Evolutionary conservation across 2,797 vertebrate species (phyloP).

Genomic region (Apogon hyalosoma): DNA sequence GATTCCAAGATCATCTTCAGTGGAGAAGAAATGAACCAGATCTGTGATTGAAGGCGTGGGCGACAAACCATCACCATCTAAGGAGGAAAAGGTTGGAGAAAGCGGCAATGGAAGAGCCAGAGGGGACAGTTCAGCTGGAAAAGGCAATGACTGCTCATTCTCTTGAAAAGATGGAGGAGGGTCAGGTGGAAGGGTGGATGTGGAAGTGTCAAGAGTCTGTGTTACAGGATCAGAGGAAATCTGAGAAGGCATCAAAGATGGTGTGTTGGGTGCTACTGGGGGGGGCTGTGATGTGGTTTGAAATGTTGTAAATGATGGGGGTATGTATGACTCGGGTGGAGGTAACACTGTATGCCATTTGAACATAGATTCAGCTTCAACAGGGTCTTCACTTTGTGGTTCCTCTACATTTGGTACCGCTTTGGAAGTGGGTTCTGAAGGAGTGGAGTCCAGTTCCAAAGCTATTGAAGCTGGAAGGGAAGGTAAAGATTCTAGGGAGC

Average conservation of each 20-base stretch:
- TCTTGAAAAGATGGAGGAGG: slow-evolving; percentile 61
- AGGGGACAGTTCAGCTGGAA: slow-evolving; percentile 74
- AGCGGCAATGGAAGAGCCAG: slow-evolving; percentile 69
- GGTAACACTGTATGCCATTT: slow-evolving; percentile 80
- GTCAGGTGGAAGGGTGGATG: slow-evolving; percentile 29
- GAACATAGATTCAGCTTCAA: slow-evolving; percentile 40
- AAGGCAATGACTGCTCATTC: slow-evolving; percentile 65
- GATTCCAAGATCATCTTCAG: slow-evolving; percentile 64
- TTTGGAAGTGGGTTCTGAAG: slow-evolving; percentile 9
- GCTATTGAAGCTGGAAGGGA: slow-evolving; percentile 43
- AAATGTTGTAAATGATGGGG: slow-evolving; percentile 59
- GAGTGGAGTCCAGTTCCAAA: slow-evolving; percentile 42
- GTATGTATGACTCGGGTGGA: slow-evolving; percentile 48
- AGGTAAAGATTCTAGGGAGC: slow-evolving; percentile 69
- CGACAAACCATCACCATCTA: slow-evolving; percentile 73
- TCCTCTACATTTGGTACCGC: slow-evolving; percentile 5
- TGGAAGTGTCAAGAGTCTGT: slow-evolving; percentile 24
- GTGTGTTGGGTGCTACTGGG: slow-evolving; percentile 5
- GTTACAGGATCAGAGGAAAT: slow-evolving; percentile 21
- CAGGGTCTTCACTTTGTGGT: not conserved
- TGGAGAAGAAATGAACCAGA: slow-evolving; percentile 77
- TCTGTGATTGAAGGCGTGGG: slow-evolving; percentile 80
- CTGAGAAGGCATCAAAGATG: slow-evolving; percentile 38
- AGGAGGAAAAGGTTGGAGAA: slow-evolving; percentile 78
- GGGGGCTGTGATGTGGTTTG: slow-evolving; percentile 36